Evolutionary conservation across 2,113 vertebrate species (phyloP).

Genomic region (Ammodytes dubius): DNA sequence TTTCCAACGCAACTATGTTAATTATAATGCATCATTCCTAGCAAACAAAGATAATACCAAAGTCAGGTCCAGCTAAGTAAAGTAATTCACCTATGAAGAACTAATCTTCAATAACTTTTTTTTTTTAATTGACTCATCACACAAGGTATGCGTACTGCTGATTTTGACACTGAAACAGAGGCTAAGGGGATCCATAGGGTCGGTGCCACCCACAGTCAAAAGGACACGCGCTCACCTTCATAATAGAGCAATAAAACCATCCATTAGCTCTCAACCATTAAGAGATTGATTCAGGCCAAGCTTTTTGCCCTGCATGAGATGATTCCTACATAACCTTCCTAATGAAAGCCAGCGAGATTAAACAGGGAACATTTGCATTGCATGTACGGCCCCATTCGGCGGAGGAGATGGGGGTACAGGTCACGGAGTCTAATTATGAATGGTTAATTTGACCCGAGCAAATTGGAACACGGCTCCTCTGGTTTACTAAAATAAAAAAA

Average conservation of each 20-base stretch:
- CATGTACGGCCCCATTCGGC: slow-evolving; percentile 26
- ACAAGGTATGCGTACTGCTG: background rate
- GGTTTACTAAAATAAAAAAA: slow-evolving; percentile 82
- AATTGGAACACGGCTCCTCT: slow-evolving; percentile 74
- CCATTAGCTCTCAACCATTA: slow-evolving; percentile 59
- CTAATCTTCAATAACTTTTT: background rate
- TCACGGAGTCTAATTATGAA: slow-evolving; percentile 67
- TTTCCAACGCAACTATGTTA: background rate
- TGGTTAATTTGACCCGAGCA: slow-evolving; percentile 78
- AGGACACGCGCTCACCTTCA: slow-evolving; percentile 44
- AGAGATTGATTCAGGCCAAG: slow-evolving; percentile 65
- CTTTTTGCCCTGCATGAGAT: slow-evolving; percentile 24
- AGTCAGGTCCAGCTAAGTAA: background rate
- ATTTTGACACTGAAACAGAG: background rate
- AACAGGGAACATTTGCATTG: slow-evolving; percentile 52
- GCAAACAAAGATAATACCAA: background rate
- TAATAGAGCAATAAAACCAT: slow-evolving; percentile 59
- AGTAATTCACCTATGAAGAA: background rate
- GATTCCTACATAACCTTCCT: slow-evolving; percentile 40
- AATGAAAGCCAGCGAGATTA: slow-evolving; percentile 57
- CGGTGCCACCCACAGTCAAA: slow-evolving; percentile 34
- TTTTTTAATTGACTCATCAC: background rate
- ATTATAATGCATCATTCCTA: background rate
- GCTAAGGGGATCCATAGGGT: slow-evolving; percentile 17
- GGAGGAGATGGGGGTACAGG: slow-evolving; percentile 47